Base-by-base conservation (phyloP, 2,888 invertebrate species). In the Microdon myrmicae region DNA sequence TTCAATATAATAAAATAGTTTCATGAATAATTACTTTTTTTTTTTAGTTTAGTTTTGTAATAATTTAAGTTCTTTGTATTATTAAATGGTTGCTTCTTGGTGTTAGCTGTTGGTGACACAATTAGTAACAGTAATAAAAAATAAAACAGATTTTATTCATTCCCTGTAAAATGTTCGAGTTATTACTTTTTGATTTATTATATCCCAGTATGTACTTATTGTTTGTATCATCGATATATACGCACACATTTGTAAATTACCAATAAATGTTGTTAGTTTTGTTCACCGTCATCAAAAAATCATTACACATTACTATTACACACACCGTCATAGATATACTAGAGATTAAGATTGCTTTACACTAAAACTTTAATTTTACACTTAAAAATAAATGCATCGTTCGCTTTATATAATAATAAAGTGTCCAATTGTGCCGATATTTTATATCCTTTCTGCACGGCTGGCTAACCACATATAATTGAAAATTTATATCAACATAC, bases 201-300 rank as follows among this genome's bases (percentile, higher is more conserved):
- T 64, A 64, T 64, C 64, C 64, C 64, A 64, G 64, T 64, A 64
- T 64, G 64, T 67, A 55, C 41, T 60, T 55, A n/a, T 12, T 5
- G 17, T 45, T 20, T 26, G 35, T 31, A 48, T 29, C 6, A 20
- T 44, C n/a, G n/a, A n/a, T n/a, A n/a, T n/a, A 37, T 41, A 26
- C 44, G 48, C 60, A 43, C 60, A 60, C 61, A 55, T 44, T 55
- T 23, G 31, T 48, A 48, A 39, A 53, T 38, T 44, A 43, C 38
- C 26, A 34, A 19, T 29, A 14, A 39, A 38, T 23, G 16, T 49
- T 58, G 31, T 44, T 34, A n/a, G n/a, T 29, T 44, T 37, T 48
- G 10, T 38, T 55, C 44, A 51, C 45, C 22, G 45, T 23, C 23
- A 31, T 32, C 12, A 22, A 17, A 35, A 32, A 19, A 53, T 38